Conservation (phyloP, 2,113 vertebrate genomes). For the Ceratotherium simum region DNA sequence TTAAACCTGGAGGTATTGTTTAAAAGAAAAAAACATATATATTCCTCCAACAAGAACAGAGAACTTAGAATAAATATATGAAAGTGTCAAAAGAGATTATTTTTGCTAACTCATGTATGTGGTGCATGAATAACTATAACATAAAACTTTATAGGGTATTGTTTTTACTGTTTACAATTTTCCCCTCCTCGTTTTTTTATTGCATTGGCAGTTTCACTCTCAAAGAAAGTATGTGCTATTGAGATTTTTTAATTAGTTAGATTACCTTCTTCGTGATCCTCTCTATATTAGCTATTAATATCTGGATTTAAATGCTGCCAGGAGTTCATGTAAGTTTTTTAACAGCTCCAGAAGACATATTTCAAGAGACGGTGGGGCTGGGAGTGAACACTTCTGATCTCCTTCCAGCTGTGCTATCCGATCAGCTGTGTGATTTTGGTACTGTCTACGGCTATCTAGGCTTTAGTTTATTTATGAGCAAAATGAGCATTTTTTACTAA, state of each 20-base stretch:
- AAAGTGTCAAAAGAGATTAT: background rate
- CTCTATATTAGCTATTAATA: background rate
- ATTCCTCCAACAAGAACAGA: background rate
- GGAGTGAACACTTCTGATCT: background rate
- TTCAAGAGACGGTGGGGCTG: background rate
- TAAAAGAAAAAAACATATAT: background rate
- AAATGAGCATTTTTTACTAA: background rate
- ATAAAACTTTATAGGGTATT: background rate
- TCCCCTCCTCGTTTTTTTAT: background rate
- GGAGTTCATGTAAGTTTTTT: background rate
- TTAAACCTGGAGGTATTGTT: background rate
- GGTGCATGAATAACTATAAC: background rate
- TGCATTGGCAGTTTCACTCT: background rate
- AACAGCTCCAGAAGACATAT: background rate
- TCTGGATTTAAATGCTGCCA: background rate
- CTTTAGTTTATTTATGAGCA: background rate
- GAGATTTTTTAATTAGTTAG: background rate
- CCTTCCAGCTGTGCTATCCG: rapidly evolving
- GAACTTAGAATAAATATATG: background rate
- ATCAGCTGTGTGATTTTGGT: background rate
- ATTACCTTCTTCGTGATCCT: background rate
- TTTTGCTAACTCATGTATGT: background rate
- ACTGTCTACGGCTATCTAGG: background rate
- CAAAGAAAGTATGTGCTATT: background rate
- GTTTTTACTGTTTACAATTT: slow-evolving; percentile 5